These are phyloP conservation scores for Prochilodus magdalenae DNA, from an alignment of 2,113 vertebrate genomes.

Conservation along the genomic window DNA sequence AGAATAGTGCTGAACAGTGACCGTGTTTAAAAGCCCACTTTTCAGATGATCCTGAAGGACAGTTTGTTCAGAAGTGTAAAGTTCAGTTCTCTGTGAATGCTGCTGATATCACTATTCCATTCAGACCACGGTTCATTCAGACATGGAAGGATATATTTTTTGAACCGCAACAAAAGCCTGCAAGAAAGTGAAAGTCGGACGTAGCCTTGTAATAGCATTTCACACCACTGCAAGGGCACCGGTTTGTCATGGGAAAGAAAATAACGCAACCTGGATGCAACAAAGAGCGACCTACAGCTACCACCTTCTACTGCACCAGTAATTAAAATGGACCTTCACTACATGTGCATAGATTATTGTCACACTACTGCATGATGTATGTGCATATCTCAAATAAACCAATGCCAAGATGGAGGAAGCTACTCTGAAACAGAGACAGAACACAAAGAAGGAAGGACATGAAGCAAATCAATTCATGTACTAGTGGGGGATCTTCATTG, in stretches of 20 bases:
- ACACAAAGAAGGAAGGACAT: not conserved
- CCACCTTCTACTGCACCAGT: slow-evolving; percentile 3
- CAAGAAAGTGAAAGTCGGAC: not conserved
- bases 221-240: not conserved
- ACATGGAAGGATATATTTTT: not conserved
- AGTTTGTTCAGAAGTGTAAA: not conserved
- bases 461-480: not conserved
- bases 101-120: not conserved
- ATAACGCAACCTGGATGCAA: slow-evolving; percentile 9
- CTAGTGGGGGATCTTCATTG: no score
- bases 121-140: not conserved
- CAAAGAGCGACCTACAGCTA: slow-evolving; percentile 5
- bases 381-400: slow-evolving; percentile 32
- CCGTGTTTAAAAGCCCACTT: not conserved
- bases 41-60: not conserved
- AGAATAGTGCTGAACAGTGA: not conserved
- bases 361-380: slow-evolving; percentile 7
- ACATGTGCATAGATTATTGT: slow-evolving; percentile 25
- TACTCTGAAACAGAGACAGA: not conserved
- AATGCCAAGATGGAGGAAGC: slow-evolving; percentile 1
- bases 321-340: slow-evolving; percentile 23
- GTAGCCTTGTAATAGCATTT: not conserved
- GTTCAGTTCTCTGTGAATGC: not conserved
- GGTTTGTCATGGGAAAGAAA: slow-evolving; percentile 15
- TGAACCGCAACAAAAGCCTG: not conserved